phyloP scores from a whole-genome alignment of 2,888 invertebrate species.

The Shargacucullia verbasci region DNA sequence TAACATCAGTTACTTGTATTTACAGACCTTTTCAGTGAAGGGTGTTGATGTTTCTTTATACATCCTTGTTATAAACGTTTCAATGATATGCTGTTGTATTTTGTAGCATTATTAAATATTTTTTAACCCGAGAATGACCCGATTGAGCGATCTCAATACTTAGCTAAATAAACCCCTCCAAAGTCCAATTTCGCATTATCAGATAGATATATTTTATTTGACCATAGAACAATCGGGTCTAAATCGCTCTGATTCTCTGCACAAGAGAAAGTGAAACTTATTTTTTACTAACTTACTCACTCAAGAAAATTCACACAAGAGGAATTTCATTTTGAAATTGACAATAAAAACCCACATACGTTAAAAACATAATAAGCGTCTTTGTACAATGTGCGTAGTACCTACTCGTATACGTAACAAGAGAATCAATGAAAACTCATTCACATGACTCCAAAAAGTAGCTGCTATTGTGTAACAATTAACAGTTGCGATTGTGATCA shows the following conservation, averaged over 20 bases:
- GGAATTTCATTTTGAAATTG: conserved; percentile 33
- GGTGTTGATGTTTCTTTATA: background rate
- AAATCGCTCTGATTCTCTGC: too few species aligned
- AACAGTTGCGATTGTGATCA: conserved; percentile 51
- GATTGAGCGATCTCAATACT: too few species aligned
- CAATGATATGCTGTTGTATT: too few species aligned
- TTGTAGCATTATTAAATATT: too few species aligned
- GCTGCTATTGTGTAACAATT: conserved; percentile 48
- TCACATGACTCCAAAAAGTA: conserved; percentile 56
- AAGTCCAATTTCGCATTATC: too few species aligned
- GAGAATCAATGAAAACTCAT: conserved; percentile 55
- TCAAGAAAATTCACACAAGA: conserved; percentile 32
- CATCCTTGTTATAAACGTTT: too few species aligned
- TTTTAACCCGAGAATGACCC: too few species aligned
- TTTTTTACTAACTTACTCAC: background rate
- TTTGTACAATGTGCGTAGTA: conserved; percentile 37
- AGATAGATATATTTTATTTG: too few species aligned
- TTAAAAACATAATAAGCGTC: conserved; percentile 41
- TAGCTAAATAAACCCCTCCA: too few species aligned
- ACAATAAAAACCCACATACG: conserved; percentile 28
- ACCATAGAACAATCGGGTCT: too few species aligned
- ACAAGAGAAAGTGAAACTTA: too few species aligned
- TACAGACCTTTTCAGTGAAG: conserved; percentile 19
- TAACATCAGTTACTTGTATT: conserved; percentile 25
- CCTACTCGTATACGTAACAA: conserved; percentile 52